These are phyloP conservation scores for Ciconia nigra DNA, from an alignment of 2,797 vertebrate genomes.

Conservation along the genomic window DNA sequence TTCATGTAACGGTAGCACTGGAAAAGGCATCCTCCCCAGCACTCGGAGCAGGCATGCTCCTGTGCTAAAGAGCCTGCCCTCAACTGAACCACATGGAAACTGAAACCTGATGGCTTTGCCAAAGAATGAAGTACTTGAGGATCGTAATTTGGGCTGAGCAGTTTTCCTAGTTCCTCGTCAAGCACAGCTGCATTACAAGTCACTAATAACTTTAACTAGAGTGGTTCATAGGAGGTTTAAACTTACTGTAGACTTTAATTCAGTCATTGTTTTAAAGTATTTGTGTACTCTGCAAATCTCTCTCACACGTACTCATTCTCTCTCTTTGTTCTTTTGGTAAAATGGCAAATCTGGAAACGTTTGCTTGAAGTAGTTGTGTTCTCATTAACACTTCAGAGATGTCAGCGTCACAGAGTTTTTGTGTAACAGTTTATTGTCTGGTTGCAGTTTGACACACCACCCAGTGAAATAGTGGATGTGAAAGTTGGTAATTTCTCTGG, in stretches of 20 bases:
- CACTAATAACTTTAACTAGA: background rate
- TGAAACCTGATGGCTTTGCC: background rate
- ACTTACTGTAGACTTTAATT: conserved; percentile 14
- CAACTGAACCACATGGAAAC: background rate
- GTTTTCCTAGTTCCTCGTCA: background rate
- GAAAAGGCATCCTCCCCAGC: background rate
- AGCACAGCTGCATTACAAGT: background rate
- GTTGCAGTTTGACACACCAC: conserved; percentile 49
- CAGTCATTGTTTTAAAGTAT: background rate
- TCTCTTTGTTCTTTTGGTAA: conserved; percentile 23
- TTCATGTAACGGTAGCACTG: background rate
- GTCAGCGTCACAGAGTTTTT: background rate
- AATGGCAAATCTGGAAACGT: background rate
- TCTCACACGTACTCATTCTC: background rate
- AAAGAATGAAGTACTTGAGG: background rate
- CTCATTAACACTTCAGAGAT: conserved; percentile 21
- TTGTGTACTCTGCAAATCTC: conserved; percentile 1
- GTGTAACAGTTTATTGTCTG: conserved; percentile 46
- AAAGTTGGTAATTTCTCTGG: conserved; percentile 34
- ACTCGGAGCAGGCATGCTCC: background rate
- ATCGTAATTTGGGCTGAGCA: background rate
- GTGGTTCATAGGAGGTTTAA: background rate
- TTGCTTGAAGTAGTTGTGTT: background rate
- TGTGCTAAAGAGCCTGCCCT: background rate
- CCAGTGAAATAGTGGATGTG: conserved; percentile 33